Base-by-base conservation (phyloP, 2,797 vertebrate genomes). In the Rhadinocentrus ornatus region DNA sequence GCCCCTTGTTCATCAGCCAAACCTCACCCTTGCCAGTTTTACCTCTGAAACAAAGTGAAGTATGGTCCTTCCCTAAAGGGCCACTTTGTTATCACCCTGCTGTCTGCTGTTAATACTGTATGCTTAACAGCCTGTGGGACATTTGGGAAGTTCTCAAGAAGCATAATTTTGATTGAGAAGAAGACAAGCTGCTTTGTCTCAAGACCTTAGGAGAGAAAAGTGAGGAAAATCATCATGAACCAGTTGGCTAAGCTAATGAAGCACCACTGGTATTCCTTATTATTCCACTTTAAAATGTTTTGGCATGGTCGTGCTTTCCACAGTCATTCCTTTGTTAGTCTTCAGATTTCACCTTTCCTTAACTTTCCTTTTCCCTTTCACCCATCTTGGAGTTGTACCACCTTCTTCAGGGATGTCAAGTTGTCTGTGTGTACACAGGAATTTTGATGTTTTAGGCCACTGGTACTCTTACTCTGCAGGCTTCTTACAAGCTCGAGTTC, bases 361-460 rank as follows among this genome's bases (percentile, higher is more conserved):
- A 69, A 78, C 78, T 83, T 81, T 66, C 70, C 34, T 73, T 71
- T 90, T 85, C 60, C 27, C 18, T 32, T 44, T 77, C 82, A 85
- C 88, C 86, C 84, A 79, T 84, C 68, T 81, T 85, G 86, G 88
- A 85, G 44, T 90, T 87, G 84, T 75, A 66, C 24, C 67, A 50
- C 70, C 77, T 39, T 85, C 79, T 85, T 61, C 73, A 70, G 70
- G 73, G 68, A 76, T 88, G 87, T 82, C 87, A 84, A 10, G 78
- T 64, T 71, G 76, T 86, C 85, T 82, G 75, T 88, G 86, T 89
- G 82, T 88, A 92, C 85, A 91, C 86, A 86, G 77, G 62, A 65
- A 73, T 76, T 84, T 89, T 86, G 86, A 91, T 88, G 86, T 89
- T 79, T 79, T 71, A 70, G 82, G 82, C 77, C 86, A 81, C 85